Evolutionary conservation across 2,888 invertebrate genomes (phyloP).

Genomic region (Hybos culiciformis): DNA sequence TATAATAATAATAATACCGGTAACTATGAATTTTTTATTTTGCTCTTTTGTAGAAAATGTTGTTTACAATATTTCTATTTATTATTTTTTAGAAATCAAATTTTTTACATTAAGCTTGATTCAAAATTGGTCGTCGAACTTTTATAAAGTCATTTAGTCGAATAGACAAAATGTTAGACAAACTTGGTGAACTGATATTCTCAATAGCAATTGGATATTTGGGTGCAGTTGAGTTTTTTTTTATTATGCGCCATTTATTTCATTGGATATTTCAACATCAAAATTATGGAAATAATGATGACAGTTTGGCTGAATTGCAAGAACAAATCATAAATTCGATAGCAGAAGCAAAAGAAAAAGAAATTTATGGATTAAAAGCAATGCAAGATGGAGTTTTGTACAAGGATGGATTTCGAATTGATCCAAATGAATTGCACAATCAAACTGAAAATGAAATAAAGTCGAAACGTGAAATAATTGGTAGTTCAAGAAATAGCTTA

Average conservation of each 20-base stretch:
- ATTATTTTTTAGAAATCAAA: neutral
- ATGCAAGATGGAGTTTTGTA: conserved; percentile 34
- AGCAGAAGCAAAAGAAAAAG: conserved; percentile 20
- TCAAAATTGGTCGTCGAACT: neutral
- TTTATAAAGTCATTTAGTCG: conserved; percentile 16
- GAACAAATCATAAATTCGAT: conserved; percentile 24
- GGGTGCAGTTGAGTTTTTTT: conserved; percentile 49
- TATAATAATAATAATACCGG: neutral
- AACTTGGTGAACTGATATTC: conserved; percentile 60
- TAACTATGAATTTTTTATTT: neutral
- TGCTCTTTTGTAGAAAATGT: neutral
- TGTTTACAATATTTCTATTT: neutral
- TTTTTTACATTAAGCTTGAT: neutral
- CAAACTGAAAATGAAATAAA: conserved; percentile 13
- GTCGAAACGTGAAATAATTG: conserved; percentile 4
- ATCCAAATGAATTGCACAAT: conserved; percentile 12
- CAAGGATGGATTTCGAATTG: conserved; percentile 29
- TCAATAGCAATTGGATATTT: conserved; percentile 63
- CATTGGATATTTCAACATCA: conserved; percentile 29
- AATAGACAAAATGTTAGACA: conserved; percentile 26
- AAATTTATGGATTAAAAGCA: conserved; percentile 18
- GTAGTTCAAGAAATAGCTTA: conserved; percentile 14
- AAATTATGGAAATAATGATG: conserved; percentile 13
- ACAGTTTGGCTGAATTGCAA: conserved; percentile 21
- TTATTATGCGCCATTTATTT: conserved; percentile 30